phyloP scores from a whole-genome alignment of 2,888 invertebrate species.

The Pemphredon lugubris region DNA sequence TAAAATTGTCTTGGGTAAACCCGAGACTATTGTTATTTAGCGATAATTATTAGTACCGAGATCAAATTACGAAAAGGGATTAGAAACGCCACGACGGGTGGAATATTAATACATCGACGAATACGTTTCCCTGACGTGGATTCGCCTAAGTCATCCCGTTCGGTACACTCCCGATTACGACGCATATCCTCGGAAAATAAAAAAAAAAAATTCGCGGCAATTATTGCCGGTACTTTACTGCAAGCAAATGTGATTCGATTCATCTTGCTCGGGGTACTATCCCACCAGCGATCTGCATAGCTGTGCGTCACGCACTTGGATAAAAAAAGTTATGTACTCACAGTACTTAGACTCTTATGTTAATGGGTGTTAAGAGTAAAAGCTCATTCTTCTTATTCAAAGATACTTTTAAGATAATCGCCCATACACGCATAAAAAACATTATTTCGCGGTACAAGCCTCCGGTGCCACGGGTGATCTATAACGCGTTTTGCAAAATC shows the following conservation, averaged over 20 bases:
- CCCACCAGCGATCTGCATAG: constrained; percentile 57
- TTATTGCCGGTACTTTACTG: constrained; percentile 41
- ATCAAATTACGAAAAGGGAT: too few relatives aligned
- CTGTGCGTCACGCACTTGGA: constrained; percentile 61
- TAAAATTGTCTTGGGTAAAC: too few relatives aligned
- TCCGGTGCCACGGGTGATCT: too few relatives aligned
- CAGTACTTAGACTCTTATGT: constrained; percentile 47
- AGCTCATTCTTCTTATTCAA: constrained; percentile 67
- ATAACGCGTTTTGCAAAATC: too few relatives aligned
- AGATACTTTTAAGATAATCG: constrained; percentile 60
- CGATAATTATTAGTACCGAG: too few relatives aligned
- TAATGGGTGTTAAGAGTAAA: constrained; percentile 64
- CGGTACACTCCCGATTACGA: too few relatives aligned
- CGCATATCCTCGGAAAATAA: constrained; percentile 27
- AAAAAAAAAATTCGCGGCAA: constrained; percentile 37
- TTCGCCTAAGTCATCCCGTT: too few relatives aligned
- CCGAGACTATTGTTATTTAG: too few relatives aligned
- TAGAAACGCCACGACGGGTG: too few relatives aligned
- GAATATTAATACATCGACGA: too few relatives aligned
- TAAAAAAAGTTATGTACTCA: constrained; percentile 47
- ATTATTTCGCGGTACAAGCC: constrained; percentile 42
- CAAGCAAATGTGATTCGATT: constrained; percentile 62
- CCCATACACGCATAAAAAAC: constrained; percentile 39
- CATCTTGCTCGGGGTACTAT: constrained; percentile 60
- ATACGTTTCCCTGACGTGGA: too few relatives aligned